These are phyloP conservation scores for Pongo pygmaeus DNA, from an alignment of 2,113 vertebrate genomes.

Conservation along the genomic window DNA sequence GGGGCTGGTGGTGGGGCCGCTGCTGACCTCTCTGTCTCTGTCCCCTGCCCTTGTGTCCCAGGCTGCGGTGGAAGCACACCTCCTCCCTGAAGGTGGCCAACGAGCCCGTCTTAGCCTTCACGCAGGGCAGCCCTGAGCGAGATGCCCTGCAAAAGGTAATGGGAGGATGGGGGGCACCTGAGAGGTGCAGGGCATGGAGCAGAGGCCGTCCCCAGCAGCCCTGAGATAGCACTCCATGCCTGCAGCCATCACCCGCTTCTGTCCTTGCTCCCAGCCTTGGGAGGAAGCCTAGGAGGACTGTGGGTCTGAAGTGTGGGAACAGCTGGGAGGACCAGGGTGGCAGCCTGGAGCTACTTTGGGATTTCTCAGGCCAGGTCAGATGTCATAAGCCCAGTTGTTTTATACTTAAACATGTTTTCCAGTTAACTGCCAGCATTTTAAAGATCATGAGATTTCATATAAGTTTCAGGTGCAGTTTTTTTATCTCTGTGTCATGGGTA, in stretches of 20 bases:
- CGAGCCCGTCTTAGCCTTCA: slow-evolving; percentile 92
- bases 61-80: slow-evolving; percentile 84
- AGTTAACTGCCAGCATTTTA: background rate
- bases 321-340: background rate
- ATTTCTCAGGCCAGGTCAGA: background rate
- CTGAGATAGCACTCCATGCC: accelerated
- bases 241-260: accelerated
- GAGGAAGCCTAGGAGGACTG: background rate
- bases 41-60: slow-evolving; percentile 47
- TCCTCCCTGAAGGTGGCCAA: slow-evolving; percentile 89
- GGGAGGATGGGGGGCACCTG: accelerated
- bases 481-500: background rate
- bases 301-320: accelerated
- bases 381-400: background rate
- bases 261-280: background rate
- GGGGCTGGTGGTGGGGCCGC: accelerated
- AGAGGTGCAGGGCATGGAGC: accelerated
- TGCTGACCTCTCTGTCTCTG: background rate
- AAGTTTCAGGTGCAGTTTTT: background rate
- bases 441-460: background rate
- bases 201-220: background rate
- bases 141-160: slow-evolving; percentile 88
- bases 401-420: background rate
- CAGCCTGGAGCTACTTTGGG: background rate
- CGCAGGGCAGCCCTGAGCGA: slow-evolving; percentile 88